Evolutionary conservation across 1,140 invertebrate genomes (phyloP), one percentile per base, ranked within the genome.

Genomic region (Cotesia glomerata): DNA sequence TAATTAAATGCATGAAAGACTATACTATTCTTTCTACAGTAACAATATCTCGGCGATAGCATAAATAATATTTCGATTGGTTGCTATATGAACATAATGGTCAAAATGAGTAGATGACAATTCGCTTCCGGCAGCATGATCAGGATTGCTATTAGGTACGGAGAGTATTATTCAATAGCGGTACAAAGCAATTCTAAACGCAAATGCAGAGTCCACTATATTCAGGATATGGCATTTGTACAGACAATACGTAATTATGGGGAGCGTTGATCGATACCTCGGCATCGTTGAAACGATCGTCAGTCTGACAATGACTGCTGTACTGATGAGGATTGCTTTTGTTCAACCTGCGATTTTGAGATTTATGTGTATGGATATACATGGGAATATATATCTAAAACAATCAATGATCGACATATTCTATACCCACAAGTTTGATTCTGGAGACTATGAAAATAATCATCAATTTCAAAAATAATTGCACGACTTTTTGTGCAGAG

Each of bases 241-340:
- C 66, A 72, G 67, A 77, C 72, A 79, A 79, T 80, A 54, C 71
- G 76, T 81, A 80, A 81, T 81, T 80, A 78, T 72, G 61, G 73
- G 51, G 68, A 77, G 71, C 75, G 72, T 72, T 70, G 70, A 79
- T 80, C 79, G 74, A 80, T 81, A 75, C 61, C 36, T 61, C 61
- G 51, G 51, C 52, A 32, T 70, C 62, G 18, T 61, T 54, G 68
- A 72, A 66, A 76, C 64, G 76, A 79, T 74, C 70, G 39, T 45
- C 39, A 45, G 51, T 56, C 73, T 74, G 66, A 79, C 77, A 75
- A 80, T 73, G 71, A 78, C 63, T 75, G 74, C 8, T 71, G 77
- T 69, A 76, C 61, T 71, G 76, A 80, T 79, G 79, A 80, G 73
- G 75, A 80, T 79, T 58, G 74, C 73, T 75, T 74, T 70, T 59